Evolutionary conservation across 2,113 vertebrate species (phyloP), one percentile per base, ranked within the genome.

Genomic region (Megaceryle torquata): DNA sequence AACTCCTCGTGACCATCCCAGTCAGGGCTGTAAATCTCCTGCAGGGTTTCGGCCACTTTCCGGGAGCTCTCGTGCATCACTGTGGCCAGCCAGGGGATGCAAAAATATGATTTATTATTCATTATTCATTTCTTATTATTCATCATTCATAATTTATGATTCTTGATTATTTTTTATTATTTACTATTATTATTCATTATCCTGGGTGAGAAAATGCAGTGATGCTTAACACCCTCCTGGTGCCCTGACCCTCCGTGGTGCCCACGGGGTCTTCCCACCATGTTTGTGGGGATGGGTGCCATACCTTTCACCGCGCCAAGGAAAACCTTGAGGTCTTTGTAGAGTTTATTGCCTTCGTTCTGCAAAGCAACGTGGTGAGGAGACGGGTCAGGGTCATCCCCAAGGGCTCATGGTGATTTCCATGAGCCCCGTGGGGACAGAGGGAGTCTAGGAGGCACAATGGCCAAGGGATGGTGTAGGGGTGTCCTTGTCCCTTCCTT

Each of bases 61-160:
- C 98, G 98, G 4, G 99, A 99, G 56, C 99, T 98, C 84, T 99
- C 99, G 51, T 98, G 98, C 99, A 99, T 99, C 90, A 98, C 99
- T 99, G 97, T 5, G 2, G 15, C 28, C 4, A 7, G 43, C 29
- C 76, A 6, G 57, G 29, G 31, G 37, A 10, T 11, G 28, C 53
- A 92, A 96, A 79, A 16, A 43, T 11, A 20, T 5, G 5, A 26
- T 15, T 71, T 8, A 24, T n/a, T 25, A 31, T 35, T 43, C 10
- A 24, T n/a, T 25, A 31, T 35, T 43, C 10, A 35, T 37, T 29
- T 6, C 2, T 16, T 24, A 21, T 28, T 35, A 35, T 22, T 64
- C 20, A 37, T 41, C 20, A 11, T 10, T 31, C 6, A 12, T 16
- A 5, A 24, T 8, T 65, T 8, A 31, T 18, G 16, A n/a, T 20